Evolutionary conservation across 2,797 vertebrate species (phyloP).

Genomic region (Cheirogaleus major): DNA sequence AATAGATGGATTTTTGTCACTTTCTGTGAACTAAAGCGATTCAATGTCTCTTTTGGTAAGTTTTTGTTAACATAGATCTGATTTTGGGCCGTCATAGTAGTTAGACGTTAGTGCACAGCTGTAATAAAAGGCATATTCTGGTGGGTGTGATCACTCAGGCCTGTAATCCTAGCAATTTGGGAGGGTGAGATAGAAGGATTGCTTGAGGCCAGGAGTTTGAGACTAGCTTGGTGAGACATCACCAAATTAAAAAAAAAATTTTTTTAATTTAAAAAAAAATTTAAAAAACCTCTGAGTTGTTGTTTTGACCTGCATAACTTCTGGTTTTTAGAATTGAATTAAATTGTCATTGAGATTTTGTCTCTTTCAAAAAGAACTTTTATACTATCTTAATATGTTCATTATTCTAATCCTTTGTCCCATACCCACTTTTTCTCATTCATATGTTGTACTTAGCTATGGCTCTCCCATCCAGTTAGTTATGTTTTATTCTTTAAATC

Average conservation of each 20-base stretch:
- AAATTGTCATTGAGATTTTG: slow-evolving; percentile 55
- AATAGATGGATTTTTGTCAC: slow-evolving; percentile 89
- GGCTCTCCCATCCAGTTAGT: slow-evolving; percentile 2
- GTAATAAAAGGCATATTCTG: neutral
- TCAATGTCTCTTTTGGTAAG: slow-evolving; percentile 99
- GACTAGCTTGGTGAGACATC: neutral
- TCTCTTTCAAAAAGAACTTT: slow-evolving; percentile 35
- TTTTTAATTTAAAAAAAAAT: too few species aligned
- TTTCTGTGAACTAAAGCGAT: slow-evolving; percentile 86
- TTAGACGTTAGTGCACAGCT: neutral
- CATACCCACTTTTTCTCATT: neutral
- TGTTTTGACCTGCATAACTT: slow-evolving; percentile 33
- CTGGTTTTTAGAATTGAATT: slow-evolving; percentile 14
- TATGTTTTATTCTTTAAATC: slow-evolving; percentile 46
- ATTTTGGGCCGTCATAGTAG: neutral
- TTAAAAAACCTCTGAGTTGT: neutral
- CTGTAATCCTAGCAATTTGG: neutral
- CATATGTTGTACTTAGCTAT: neutral
- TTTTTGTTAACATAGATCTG: slow-evolving; percentile 56
- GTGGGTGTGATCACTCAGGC: neutral
- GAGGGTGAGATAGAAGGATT: neutral
- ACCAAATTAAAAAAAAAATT: too few species aligned
- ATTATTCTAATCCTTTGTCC: slow-evolving; percentile 35
- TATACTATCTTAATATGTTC: neutral
- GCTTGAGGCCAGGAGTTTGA: neutral